These are phyloP conservation scores for Hirtodrosophila confusa DNA, from an alignment of 2,888 invertebrate genomes.

Conservation along the genomic window DNA sequence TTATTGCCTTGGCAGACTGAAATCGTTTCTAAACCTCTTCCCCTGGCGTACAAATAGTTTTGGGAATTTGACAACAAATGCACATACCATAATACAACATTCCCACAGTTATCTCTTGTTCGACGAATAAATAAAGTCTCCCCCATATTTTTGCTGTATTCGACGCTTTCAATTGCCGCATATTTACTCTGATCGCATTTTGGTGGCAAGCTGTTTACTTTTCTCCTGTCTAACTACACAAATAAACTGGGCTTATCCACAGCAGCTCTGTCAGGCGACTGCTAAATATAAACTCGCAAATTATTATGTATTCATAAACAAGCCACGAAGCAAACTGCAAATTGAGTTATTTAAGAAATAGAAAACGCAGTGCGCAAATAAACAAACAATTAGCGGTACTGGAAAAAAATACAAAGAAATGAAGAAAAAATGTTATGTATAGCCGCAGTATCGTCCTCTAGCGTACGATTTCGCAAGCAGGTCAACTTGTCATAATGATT, in stretches of 20 bases:
- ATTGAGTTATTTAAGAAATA: constrained; percentile 38
- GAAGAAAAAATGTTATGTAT: constrained; percentile 12
- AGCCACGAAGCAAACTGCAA: constrained; percentile 32
- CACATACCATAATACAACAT: constrained; percentile 2
- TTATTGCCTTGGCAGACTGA: constrained; percentile 11
- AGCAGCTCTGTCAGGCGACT: constrained; percentile 12
- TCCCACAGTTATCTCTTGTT: constrained; percentile 31
- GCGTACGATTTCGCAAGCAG: constrained; percentile 57
- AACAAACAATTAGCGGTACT: constrained; percentile 69
- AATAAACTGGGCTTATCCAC: constrained; percentile 33
- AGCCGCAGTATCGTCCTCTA: constrained; percentile 35
- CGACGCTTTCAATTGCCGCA: background rate
- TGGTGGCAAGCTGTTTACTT: constrained; percentile 40
- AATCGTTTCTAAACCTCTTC: constrained; percentile 36
- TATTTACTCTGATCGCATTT: background rate
- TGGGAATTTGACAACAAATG: constrained; percentile 5
- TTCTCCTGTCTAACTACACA: constrained; percentile 18
- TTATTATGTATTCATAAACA: constrained; percentile 49
- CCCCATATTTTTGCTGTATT: background rate
- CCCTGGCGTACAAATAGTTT: constrained; percentile 29
- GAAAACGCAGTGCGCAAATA: constrained; percentile 62
- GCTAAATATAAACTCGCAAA: constrained; percentile 31
- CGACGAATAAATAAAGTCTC: background rate
- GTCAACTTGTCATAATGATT: constrained; percentile 78
- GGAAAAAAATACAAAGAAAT: constrained; percentile 18